Percentiles rank a stretch among this genome's conserved stretches.
phyloP scores from a whole-genome alignment of 2,888 invertebrate species.

The Dicyrtomina minuta region DNA sequence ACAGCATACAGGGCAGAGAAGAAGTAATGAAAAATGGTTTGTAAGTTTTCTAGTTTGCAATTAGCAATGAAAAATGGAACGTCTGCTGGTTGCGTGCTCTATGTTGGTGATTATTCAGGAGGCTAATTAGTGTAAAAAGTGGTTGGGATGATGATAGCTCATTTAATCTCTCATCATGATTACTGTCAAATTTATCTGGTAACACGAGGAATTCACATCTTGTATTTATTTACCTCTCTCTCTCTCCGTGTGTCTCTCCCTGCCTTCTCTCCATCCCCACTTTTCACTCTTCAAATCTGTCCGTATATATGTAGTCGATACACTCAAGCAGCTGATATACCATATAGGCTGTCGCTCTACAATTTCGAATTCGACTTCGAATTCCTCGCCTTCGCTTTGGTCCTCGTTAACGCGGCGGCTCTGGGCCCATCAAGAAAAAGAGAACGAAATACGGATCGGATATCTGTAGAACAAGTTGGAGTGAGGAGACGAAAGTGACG shows the following conservation, averaged over 20 bases:
- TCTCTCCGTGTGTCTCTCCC: too few relatives aligned
- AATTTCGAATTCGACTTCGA: too few relatives aligned
- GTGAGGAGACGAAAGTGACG: not conserved
- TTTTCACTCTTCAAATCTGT: too few relatives aligned
- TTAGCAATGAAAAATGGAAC: constrained; percentile 21
- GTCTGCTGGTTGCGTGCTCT: constrained; percentile 6
- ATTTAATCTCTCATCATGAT: constrained; percentile 45
- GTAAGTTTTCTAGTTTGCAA: constrained; percentile 23
- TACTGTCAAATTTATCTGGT: constrained; percentile 43
- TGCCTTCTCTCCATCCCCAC: too few relatives aligned
- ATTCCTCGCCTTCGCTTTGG: too few relatives aligned
- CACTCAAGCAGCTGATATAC: too few relatives aligned
- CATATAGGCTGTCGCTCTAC: too few relatives aligned
- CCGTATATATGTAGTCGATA: not conserved
- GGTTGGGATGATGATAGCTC: constrained; percentile 44
- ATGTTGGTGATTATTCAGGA: constrained; percentile 18
- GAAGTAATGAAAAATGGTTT: constrained; percentile 27
- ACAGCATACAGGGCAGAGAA: too few relatives aligned
- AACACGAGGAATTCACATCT: constrained; percentile 20
- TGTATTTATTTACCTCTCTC: not conserved
- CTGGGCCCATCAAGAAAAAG: too few relatives aligned
- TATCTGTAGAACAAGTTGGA: not conserved
- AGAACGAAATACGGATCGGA: not conserved
- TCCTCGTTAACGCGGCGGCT: too few relatives aligned
- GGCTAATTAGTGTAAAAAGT: constrained; percentile 47